phyloP scores from a whole-genome alignment of 1,140 invertebrate genomes.

The Oreohelix idahoensis region DNA sequence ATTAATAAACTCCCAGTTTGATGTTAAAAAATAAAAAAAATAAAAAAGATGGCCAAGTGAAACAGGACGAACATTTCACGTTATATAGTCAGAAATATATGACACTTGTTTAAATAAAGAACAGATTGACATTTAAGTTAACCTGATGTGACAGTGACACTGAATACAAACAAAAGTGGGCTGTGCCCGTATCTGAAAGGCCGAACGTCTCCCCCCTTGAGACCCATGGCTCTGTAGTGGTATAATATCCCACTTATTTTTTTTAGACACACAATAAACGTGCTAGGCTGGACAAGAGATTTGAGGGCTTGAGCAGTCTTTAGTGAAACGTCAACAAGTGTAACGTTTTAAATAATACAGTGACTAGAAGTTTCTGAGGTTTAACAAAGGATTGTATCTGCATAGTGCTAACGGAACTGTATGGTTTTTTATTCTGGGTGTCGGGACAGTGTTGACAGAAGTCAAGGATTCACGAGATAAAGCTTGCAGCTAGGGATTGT shows the following conservation, averaged over 20 bases:
- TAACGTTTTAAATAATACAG: too few species aligned
- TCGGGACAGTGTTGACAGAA: too few species aligned
- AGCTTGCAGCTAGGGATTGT: too few species aligned
- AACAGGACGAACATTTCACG: background rate
- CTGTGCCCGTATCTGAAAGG: background rate
- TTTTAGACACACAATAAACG: background rate
- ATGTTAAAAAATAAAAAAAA: background rate
- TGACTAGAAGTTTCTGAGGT: background rate
- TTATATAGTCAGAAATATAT: background rate
- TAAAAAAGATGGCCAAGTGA: background rate
- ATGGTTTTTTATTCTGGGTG: too few species aligned
- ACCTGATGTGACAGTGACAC: background rate
- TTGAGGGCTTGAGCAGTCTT: too few species aligned
- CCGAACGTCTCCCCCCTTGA: background rate
- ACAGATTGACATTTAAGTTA: background rate
- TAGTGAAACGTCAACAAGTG: too few species aligned
- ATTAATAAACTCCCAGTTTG: background rate
- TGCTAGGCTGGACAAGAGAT: background rate
- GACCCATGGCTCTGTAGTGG: background rate
- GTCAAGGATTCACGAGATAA: too few species aligned
- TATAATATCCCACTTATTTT: conserved; percentile 5
- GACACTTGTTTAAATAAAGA: background rate
- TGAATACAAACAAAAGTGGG: background rate
- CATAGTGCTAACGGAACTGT: too few species aligned
- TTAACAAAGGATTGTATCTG: background rate